Percentiles rank a stretch among this genome's conserved stretches.
Conservation (phyloP, 2,888 invertebrate species). For the Xestia rhomboidea region DNA sequence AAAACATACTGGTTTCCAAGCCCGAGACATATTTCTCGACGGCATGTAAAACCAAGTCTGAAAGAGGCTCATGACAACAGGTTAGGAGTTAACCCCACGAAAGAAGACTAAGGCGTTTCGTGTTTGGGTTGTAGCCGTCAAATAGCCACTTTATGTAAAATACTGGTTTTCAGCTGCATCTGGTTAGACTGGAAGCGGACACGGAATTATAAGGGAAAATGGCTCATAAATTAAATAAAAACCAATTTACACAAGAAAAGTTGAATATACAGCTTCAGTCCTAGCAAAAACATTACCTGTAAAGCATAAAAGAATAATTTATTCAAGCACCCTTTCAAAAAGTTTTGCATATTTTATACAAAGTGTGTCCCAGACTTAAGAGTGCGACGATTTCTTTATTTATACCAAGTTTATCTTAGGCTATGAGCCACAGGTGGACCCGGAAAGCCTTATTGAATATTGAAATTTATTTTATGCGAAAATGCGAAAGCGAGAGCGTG, state of each 20-base stretch:
- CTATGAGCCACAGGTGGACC: constrained; percentile 59
- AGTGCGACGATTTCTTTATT: constrained; percentile 53
- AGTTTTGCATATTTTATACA: constrained; percentile 58
- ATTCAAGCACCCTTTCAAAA: constrained; percentile 58
- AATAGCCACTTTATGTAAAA: too few relatives aligned
- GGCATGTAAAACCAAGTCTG: too few relatives aligned
- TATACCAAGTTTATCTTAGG: constrained; percentile 40
- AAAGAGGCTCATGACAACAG: too few relatives aligned
- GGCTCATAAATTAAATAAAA: constrained; percentile 20
- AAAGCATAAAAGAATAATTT: constrained; percentile 41
- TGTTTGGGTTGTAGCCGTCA: neutral
- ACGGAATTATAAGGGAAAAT: neutral
- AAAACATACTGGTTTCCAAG: too few relatives aligned
- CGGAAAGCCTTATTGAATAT: constrained; percentile 55
- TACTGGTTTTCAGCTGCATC: neutral
- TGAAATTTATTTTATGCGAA: constrained; percentile 50
- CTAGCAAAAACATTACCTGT: constrained; percentile 20
- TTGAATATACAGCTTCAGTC: constrained; percentile 6
- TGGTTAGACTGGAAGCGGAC: neutral
- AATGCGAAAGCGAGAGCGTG: constrained; percentile 17
- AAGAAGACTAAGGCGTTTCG: too few relatives aligned
- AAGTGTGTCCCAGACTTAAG: constrained; percentile 51
- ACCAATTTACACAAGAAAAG: constrained; percentile 2
- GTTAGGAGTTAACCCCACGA: too few relatives aligned
- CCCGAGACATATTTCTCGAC: too few relatives aligned